Conservation (phyloP, 1,140 invertebrate species). For the Hylyphantes graminicola region DNA sequence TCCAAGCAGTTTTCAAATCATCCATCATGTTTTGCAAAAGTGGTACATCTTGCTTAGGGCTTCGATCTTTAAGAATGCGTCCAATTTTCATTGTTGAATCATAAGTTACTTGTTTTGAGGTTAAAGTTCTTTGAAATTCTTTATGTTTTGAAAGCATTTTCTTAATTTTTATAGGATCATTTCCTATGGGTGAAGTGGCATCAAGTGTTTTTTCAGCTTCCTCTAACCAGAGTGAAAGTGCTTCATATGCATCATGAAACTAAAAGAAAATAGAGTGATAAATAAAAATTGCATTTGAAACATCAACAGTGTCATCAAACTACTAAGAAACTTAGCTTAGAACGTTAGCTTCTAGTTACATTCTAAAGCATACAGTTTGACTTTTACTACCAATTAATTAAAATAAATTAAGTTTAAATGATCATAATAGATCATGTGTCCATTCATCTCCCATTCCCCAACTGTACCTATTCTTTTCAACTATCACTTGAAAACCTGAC, state of each 20-base stretch:
- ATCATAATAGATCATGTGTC: no score
- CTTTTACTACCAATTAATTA: no score
- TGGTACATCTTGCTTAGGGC: slow-evolving; percentile 88
- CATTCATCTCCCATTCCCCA: no score
- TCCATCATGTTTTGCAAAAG: slow-evolving; percentile 84
- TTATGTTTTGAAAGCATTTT: slow-evolving; percentile 88
- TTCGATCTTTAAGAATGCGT: slow-evolving; percentile 91
- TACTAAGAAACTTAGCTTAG: neutral
- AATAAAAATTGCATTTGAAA: neutral
- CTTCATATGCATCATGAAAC: slow-evolving; percentile 89
- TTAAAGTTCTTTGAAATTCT: slow-evolving; percentile 91
- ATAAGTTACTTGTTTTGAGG: slow-evolving; percentile 91
- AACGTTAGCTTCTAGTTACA: neutral
- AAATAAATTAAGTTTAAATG: no score
- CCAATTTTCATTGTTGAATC: slow-evolving; percentile 90
- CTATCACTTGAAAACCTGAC: no score
- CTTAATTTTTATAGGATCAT: slow-evolving; percentile 94
- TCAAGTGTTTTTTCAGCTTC: slow-evolving; percentile 83
- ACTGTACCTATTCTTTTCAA: no score
- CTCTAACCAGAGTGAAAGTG: slow-evolving; percentile 82
- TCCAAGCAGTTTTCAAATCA: slow-evolving; percentile 95
- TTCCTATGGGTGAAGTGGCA: slow-evolving; percentile 70
- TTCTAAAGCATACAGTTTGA: no score
- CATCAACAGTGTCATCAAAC: neutral
- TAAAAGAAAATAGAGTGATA: slow-evolving; percentile 1